Base-by-base conservation (phyloP, 2,797 vertebrate species). In the Glyptemys insculpta region DNA sequence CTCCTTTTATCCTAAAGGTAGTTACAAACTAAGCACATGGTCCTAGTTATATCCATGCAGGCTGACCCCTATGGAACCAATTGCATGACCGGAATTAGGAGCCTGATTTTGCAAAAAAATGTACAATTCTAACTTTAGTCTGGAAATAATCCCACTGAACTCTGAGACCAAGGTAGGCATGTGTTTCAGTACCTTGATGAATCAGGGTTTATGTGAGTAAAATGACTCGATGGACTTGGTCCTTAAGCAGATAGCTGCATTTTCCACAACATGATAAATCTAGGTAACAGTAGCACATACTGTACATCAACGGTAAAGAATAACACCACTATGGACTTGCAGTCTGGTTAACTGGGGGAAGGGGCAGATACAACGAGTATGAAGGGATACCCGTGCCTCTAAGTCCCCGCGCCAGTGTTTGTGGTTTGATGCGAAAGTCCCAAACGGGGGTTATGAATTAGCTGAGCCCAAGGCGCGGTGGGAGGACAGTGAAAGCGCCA, bases 381-480 rank as follows among this genome's bases (percentile, higher is more conserved):
- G 29, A 16, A 34, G 14, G 6, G 3, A 65, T 8, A 4, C 34
- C 7, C 15, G 2, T 18, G 31, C 62, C 31, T 7, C 59, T 8
- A 7, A 62, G 31, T 4, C 59, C 10, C 29, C 31, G 6, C 16
- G 15, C 34, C 31, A 65, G 1, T 4, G 15, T 5, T 2, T 8
- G 34, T 1, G 16, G 62, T 16, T 62, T 7, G 56, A 5, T 12
- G 27, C 12, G 25, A 12, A 6, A 12, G 27, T 57, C 56, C 56
- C 27, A 5, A 29, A 12, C 2, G 25, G 25, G 56, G 25, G 23
- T 57, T 27, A 27, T 2, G 23, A 27, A 57, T 5, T 29, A 27
- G 56, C 11, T 29, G 56, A 57, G 56, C 27, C 56, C 54, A 25
- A 56, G 54, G 10, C 8, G 4, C 21, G 56, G 8, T 10, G 9